Evolutionary conservation across 2,113 vertebrate species (phyloP), one percentile per base, ranked within the genome.

Genomic region (Xenus cinereus): DNA sequence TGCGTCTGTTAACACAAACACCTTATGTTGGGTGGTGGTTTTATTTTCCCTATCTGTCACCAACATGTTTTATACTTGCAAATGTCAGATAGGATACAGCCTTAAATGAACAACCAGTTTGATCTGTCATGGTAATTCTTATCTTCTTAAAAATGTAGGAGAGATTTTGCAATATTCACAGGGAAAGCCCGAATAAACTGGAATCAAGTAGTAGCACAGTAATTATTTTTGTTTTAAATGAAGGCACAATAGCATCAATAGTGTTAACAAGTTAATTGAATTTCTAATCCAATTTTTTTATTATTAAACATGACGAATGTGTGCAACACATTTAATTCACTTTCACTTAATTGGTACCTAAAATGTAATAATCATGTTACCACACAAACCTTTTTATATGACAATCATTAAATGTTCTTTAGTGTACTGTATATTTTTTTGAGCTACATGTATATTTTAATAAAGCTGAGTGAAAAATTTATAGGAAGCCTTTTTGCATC

Each of bases 391-490:
- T 74, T 93, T 84, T 76, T 51, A 62, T 33, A 83, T 5, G 39
- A 46, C 15, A 7, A n/a, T 80, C 76, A 88, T 83, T 81, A 74
- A 54, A n/a, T 39, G 63, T 71, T 77, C 54, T 83, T 93, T 71
- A 92, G 75, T 37, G 35, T 37, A 78, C 72, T 51, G 51, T 88
- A n/a, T 74, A 93, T 63, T 94, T 94, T 94, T 92, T 92, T 86
- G 60, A 96, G 56, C 68, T 78, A 78, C 88, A 96, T 94, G 92
- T 95, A 96, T 97, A 92, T 93, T 97, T 97, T 93, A 95, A 95
- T 92, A 90, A 96, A 14, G 9, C 39, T 35, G 68, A 92, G 76
- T 96, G 90, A 94, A 96, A 97, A 93, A 94, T 93, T 91, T 90
- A 95, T 93, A 89, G 87, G 64, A 86, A 97, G 56, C 51, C 85